Base-by-base conservation (phyloP, 2,113 vertebrate species). In the Onychostoma macrolepis region DNA sequence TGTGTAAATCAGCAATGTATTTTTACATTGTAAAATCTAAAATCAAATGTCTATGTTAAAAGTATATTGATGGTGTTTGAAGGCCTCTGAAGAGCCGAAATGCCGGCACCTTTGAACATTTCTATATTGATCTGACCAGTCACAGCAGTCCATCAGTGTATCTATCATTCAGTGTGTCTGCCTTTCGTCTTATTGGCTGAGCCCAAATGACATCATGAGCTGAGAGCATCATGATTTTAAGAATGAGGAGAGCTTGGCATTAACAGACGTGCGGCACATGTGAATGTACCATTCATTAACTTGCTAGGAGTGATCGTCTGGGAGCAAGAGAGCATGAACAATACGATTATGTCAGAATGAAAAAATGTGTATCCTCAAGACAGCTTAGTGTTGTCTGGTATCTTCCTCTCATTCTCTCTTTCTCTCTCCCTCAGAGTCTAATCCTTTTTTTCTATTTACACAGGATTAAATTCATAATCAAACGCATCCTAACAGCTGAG, bases 381-480 rank as follows among this genome's bases (percentile, higher is more conserved):
- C 63, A 33, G 80, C 80, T 83, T 69, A 69, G 24, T 67, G 38
- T 45, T 48, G 43, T 83, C 80, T 83, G 28, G 63, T 33, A 24
- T 50, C 43, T 78, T 78, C 48, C 28, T 28, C 76, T 53, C n/a
- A 6, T 30, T 30, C 26, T 30, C 17, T 11, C 1, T 43, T 65
- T 82, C 80, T 45, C 26, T 24, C 63, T 28, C 17, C 26, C 63
- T 83, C 41, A 65, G n/a, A 63, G 38, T 82, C 19, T 83, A 71
- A 83, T 83, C 63, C 81, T 4, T 71, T 71, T 33, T 67, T 71
- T 71, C 17, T 83, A n/a, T 83, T 83, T 83, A 83, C 81, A 83
- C 43, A 69, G 26, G 61, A 83, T 71, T 83, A 53, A 50, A 83
- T 83, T 71, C 81, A 83, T 83, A 45, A 67, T 80, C 78, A 80